Evolutionary conservation across 2,888 invertebrate genomes (phyloP).

Genomic region (Schizotus pectinicornis): DNA sequence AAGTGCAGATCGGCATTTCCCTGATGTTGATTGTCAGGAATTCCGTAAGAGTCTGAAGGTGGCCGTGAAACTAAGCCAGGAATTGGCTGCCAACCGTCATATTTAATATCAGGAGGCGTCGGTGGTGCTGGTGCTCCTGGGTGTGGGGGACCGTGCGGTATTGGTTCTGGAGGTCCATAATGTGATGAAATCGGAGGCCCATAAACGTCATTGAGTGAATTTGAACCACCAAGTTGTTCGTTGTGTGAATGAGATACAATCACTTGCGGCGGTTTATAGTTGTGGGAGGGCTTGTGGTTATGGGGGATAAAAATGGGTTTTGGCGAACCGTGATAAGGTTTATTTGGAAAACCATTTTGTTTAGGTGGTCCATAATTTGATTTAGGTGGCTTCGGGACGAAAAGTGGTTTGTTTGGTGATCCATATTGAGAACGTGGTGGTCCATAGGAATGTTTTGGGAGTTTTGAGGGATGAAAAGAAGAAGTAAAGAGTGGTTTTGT

Average conservation of each 20-base stretch:
- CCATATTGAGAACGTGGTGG: slow-evolving; percentile 52
- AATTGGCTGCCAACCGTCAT: slow-evolving; percentile 88
- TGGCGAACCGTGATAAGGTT: slow-evolving; percentile 37
- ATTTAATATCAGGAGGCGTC: slow-evolving; percentile 75
- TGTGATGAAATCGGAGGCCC: slow-evolving; percentile 58
- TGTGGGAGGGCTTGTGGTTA: slow-evolving; percentile 20
- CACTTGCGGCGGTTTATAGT: slow-evolving; percentile 33
- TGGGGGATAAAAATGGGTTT: neutral
- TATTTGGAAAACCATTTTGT: slow-evolving; percentile 45
- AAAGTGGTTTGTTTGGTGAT: slow-evolving; percentile 46
- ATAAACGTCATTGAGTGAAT: slow-evolving; percentile 44
- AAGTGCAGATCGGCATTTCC: slow-evolving; percentile 55
- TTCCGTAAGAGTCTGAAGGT: slow-evolving; percentile 49
- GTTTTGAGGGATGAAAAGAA: slow-evolving; percentile 48
- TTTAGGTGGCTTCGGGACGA: slow-evolving; percentile 49
- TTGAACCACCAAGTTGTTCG: no score
- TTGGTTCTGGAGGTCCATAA: slow-evolving; percentile 68
- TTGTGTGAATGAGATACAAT: slow-evolving; percentile 22
- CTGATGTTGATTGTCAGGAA: slow-evolving; percentile 46
- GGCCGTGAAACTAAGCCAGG: slow-evolving; percentile 66
- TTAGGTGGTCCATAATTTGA: slow-evolving; percentile 55
- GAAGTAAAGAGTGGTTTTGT: slow-evolving; percentile 42
- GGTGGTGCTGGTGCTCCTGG: slow-evolving; percentile 77
- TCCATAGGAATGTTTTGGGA: slow-evolving; percentile 56
- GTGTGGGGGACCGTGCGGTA: slow-evolving; percentile 66